Percentiles rank a stretch among this genome's conserved stretches.
phyloP scores from a whole-genome alignment of 1,140 invertebrate species.

The Ips typographus region DNA sequence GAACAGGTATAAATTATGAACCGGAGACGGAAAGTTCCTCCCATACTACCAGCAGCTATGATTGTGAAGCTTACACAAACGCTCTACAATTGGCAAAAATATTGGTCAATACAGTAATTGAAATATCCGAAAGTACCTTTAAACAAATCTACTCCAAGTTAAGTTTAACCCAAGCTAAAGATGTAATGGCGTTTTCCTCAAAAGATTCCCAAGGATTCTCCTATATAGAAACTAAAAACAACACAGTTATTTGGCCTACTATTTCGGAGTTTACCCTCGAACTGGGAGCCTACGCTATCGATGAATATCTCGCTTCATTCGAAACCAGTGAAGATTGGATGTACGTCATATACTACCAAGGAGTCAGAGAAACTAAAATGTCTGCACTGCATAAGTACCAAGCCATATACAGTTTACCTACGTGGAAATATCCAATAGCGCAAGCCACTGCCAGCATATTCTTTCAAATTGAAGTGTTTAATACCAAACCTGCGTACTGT shows the following conservation, averaged over 20 bases:
- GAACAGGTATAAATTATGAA: no score
- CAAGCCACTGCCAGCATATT: conserved; percentile 36
- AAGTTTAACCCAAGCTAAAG: background rate
- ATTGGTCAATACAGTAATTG: no score
- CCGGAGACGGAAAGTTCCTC: no score
- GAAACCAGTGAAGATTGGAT: conserved; percentile 35
- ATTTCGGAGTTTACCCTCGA: conserved; percentile 28
- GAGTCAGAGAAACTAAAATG: background rate
- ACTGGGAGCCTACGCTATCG: conserved; percentile 29
- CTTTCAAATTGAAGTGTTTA: conserved; percentile 37
- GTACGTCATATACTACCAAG: conserved; percentile 35
- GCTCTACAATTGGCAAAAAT: no score
- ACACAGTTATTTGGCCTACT: conserved; percentile 24
- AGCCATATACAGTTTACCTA: conserved; percentile 34
- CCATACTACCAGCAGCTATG: no score
- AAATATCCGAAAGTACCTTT: no score
- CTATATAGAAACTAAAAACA: conserved; percentile 7
- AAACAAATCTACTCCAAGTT: background rate
- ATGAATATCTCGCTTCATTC: conserved; percentile 32
- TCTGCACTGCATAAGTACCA: conserved; percentile 30
- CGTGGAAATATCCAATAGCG: conserved; percentile 33
- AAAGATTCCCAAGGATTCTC: background rate
- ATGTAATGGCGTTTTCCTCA: no score
- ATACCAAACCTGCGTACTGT: conserved; percentile 22
- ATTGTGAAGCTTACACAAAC: no score